Base-by-base conservation (phyloP, 1,140 invertebrate genomes). In the Scaptomyza montana region DNA sequence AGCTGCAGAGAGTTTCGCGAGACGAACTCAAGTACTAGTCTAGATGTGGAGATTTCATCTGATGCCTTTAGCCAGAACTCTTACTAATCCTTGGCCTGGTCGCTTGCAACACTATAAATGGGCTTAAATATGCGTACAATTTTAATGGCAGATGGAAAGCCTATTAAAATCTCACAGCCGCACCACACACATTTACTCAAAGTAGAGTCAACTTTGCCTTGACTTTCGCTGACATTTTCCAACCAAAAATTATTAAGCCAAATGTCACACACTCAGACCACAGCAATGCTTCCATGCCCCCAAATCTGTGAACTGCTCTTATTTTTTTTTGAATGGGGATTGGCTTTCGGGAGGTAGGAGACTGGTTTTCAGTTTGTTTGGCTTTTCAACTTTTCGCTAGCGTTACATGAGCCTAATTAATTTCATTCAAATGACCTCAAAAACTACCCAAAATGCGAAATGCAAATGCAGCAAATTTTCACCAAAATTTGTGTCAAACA, bases 91-190 rank as follows among this genome's bases (percentile, higher is more conserved):
- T 63, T 45, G 49, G 76, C 8, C 50, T 39, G 51, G 53, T 10
- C 36, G 21, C 8, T n/a, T 45, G n/a, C 45, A 80, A 49, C 30
- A 33, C 39, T 77, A 55, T 74, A 81, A 81, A 77, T 75, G 70
- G 66, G 64, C 56, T 84, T 82, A 81, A 82, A 78, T 84, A 84
- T 84, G 79, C 80, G 68, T 74, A 82, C 72, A 82, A 84, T 84
- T 84, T 82, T 82, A 84, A 84, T 84, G 65, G 80, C 67, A 75
- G 64, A 65, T 68, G 66, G 25, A 78, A 79, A 79, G 72, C 57
- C 66, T 64, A 75, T 80, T 79, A 79, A 66, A 77, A 77, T 59
- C 61, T 56, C 67, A 45, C 54, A 79, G 61, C 51, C 43, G 66
- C 61, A 67, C 39, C 39, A 60, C 39, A 55, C 8, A 36, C 6